Base-by-base conservation (phyloP, 2,888 invertebrate species). In the Philaethria dido region DNA sequence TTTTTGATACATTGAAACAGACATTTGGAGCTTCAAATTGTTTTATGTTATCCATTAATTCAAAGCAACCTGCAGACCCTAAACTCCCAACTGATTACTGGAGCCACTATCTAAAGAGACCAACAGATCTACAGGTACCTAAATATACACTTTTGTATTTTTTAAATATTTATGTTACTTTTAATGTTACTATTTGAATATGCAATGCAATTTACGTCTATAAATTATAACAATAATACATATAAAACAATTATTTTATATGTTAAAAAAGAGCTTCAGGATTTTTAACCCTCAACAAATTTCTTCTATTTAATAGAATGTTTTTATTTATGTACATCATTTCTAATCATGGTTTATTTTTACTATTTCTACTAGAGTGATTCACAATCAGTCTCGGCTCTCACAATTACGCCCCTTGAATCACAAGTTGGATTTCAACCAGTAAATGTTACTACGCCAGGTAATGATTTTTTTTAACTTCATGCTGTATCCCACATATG, bases 21-120 rank as follows among this genome's bases (percentile, higher is more conserved):
- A 95, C 96, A 14, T 99, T 97, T 92, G 99, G 99, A 13, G 94
- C 95, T 44, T 94, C 95, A 77, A 96, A 96, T 82, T 99, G 99
- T 86, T 98, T 98, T 83, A 93, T 99, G 78, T 92, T 99, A 66
- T 95, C 96, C 83, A 96, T 99, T 72, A 99, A 99, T 89, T 98
- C 99, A 0, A 94, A 95, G 76, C 94, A 93, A 60, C 93, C 93
- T 18, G 89, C 93, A 60, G 92, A 93, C 55, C 83, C 87, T 25
- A 95, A 81, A 86, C 95, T 80, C 45, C 67, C 81, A 20, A 95
- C 96, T 11, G 98, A 99, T 90, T 96, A 96, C 16, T 99, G 99
- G 99, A 94, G 94, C 74, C 95, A 95, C 73, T 97, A 95, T 86
- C 93, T 98, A 62, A 94, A 94, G 65, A 93, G 94, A 66, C 92